These are phyloP conservation scores for Alosa alosa DNA, from an alignment of 2,113 vertebrate genomes.

Conservation along the genomic window DNA sequence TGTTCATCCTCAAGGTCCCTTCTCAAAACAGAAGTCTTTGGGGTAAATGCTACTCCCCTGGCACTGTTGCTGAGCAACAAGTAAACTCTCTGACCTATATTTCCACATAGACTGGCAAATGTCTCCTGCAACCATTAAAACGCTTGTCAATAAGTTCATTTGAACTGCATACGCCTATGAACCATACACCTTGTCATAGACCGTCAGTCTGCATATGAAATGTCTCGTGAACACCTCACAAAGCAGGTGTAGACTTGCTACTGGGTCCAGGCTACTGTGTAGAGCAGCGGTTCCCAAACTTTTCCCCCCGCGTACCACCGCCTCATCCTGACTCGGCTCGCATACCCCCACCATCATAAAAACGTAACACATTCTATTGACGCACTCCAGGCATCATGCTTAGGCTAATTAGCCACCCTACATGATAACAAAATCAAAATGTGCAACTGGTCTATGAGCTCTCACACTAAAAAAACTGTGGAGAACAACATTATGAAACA, in stretches of 20 bases:
- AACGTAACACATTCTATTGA: too few relatives aligned
- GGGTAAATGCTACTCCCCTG: not conserved
- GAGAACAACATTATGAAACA: too few relatives aligned
- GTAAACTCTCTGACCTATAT: not conserved
- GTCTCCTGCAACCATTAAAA: not conserved
- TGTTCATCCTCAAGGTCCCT: not conserved
- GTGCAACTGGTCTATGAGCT: too few relatives aligned
- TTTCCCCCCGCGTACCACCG: too few relatives aligned
- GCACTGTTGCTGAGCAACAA: conserved; percentile 7
- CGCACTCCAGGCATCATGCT: too few relatives aligned
- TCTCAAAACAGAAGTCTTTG: not conserved
- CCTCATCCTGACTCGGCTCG: too few relatives aligned
- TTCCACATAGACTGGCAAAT: not conserved
- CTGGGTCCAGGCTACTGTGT: not conserved
- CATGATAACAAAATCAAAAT: too few relatives aligned
- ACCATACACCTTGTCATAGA: not conserved
- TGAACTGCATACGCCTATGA: not conserved
- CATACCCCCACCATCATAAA: too few relatives aligned
- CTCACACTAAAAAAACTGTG: too few relatives aligned
- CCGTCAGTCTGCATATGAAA: not conserved
- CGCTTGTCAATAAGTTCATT: not conserved
- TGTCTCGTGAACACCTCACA: not conserved
- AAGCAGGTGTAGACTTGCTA: not conserved
- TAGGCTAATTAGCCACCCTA: too few relatives aligned
- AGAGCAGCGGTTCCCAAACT: too few relatives aligned